phyloP scores from a whole-genome alignment of 2,888 invertebrate genomes.

The Ophion costatus region DNA sequence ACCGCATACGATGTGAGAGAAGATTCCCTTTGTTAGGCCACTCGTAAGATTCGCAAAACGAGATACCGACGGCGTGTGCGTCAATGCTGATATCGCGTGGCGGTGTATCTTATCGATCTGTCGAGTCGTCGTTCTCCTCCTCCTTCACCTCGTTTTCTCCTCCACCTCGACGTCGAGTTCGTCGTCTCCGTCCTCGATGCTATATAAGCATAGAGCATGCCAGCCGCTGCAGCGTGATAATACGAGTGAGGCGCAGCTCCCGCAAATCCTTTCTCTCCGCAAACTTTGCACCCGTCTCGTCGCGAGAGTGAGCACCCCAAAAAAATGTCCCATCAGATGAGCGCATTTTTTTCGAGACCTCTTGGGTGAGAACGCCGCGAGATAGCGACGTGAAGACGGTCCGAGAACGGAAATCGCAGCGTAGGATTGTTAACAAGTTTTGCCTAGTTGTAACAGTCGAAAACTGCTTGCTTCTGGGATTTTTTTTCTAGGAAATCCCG shows the following conservation, averaged over 20 bases:
- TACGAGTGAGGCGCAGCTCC: background rate
- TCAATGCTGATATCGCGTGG: slow-evolving; percentile 74
- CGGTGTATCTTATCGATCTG: slow-evolving; percentile 73
- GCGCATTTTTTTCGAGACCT: too few relatives aligned
- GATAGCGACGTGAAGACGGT: too few relatives aligned
- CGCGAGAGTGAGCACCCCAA: too few relatives aligned
- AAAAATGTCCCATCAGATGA: too few relatives aligned
- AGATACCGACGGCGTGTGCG: slow-evolving; percentile 70
- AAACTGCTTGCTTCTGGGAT: too few relatives aligned
- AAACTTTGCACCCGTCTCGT: background rate
- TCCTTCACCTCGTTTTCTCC: slow-evolving; percentile 27
- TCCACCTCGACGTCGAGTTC: slow-evolving; percentile 37
- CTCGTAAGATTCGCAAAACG: slow-evolving; percentile 49
- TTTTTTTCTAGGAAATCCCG: too few relatives aligned
- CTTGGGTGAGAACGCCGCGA: too few relatives aligned
- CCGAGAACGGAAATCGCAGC: too few relatives aligned
- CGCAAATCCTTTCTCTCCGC: slow-evolving; percentile 1
- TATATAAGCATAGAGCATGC: background rate
- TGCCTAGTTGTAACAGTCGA: too few relatives aligned
- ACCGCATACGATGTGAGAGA: background rate
- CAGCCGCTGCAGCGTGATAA: slow-evolving; percentile 5
- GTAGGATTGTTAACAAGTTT: too few relatives aligned
- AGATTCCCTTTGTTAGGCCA: slow-evolving; percentile 30
- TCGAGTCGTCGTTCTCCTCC: slow-evolving; percentile 41
- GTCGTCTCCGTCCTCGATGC: slow-evolving; percentile 42